Conservation (phyloP, 1,140 invertebrate genomes). For the Sitodiplosis mosellana region DNA sequence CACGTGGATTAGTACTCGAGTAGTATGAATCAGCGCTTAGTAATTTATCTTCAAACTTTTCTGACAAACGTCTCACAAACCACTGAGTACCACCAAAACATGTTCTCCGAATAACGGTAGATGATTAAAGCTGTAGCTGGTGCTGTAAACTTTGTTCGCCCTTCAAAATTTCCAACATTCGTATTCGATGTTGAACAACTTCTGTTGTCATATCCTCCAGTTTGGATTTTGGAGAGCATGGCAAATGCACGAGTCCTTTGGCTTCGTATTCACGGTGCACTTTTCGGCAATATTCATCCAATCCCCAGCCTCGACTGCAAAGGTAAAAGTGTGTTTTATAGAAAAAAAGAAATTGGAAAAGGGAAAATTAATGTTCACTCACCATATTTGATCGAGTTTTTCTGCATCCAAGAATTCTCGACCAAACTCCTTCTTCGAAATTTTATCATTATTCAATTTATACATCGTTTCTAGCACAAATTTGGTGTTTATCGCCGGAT, state of each 20-base stretch:
- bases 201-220: neutral
- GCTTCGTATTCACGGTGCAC: constrained; percentile 45
- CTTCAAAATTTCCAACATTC: too few relatives aligned
- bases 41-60: too few relatives aligned
- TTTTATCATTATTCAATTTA: constrained; percentile 37
- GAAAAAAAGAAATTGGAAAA: too few relatives aligned
- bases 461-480: constrained; percentile 91
- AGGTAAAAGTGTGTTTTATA: constrained; percentile 8
- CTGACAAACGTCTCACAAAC: too few relatives aligned
- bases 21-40: too few relatives aligned
- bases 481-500: constrained; percentile 75
- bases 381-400: constrained; percentile 81
- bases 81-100: too few relatives aligned
- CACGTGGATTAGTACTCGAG: too few relatives aligned
- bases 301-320: constrained; percentile 61
- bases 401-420: constrained; percentile 63
- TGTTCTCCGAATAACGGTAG: too few relatives aligned
- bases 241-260: constrained; percentile 28
- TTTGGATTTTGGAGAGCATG: neutral
- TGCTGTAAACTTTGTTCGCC: too few relatives aligned
- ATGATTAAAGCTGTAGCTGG: too few relatives aligned
- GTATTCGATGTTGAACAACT: neutral
- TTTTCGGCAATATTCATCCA: constrained; percentile 52
- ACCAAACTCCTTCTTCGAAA: constrained; percentile 63
- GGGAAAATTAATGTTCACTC: constrained; percentile 15